Evolutionary conservation across 2,797 vertebrate genomes (phyloP).

Genomic region (Glyptemys insculpta): DNA sequence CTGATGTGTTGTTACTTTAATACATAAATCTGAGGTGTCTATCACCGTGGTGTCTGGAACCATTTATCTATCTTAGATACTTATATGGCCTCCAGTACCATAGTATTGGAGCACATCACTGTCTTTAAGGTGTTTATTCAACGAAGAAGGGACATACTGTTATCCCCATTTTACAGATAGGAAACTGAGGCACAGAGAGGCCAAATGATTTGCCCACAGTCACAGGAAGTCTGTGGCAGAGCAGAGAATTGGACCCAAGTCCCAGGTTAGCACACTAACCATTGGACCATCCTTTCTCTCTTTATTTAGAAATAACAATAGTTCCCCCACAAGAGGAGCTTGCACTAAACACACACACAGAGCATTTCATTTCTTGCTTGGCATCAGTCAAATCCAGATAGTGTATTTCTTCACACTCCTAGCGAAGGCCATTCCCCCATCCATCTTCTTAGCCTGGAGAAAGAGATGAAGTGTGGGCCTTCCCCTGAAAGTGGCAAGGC

Average conservation of each 20-base stretch:
- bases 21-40: not conserved
- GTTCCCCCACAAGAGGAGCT: not conserved
- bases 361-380: not conserved
- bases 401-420: not conserved
- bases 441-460: not conserved
- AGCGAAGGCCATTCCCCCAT: not conserved
- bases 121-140: not conserved
- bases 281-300: accelerated
- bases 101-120: accelerated
- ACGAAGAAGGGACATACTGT: accelerated
- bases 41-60: not conserved
- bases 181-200: not conserved
- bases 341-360: not conserved
- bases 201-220: not conserved
- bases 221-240: not conserved
- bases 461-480: not conserved
- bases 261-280: not conserved
- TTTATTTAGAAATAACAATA: not conserved
- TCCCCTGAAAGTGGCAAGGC: not conserved
- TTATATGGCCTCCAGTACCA: not conserved
- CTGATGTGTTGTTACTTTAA: not conserved
- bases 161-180: not conserved
- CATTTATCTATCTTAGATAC: not conserved
- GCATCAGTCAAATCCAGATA: not conserved
- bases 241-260: not conserved